Conservation (phyloP, 2,797 vertebrate genomes). For the Notolabrus celidotus region DNA sequence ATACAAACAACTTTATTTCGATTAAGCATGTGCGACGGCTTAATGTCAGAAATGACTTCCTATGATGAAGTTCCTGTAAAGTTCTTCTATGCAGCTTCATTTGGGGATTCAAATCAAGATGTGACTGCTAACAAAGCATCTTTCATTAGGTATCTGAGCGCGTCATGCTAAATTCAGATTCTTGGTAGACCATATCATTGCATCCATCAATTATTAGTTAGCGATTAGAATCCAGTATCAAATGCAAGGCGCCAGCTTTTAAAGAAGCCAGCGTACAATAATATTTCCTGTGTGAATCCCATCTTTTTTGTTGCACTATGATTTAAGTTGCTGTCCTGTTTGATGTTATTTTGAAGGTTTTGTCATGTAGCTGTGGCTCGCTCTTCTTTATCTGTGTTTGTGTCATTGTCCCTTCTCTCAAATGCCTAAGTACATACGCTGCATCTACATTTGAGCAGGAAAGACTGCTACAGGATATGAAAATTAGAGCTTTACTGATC, state of each 20-base stretch:
- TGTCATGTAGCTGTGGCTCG: constrained; percentile 55
- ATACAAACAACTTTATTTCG: background rate
- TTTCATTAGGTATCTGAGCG: background rate
- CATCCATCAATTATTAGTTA: background rate
- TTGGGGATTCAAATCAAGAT: background rate
- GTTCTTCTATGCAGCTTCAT: background rate
- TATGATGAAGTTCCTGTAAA: background rate
- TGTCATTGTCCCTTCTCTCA: constrained; percentile 57
- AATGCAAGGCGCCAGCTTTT: background rate
- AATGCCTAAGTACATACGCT: background rate
- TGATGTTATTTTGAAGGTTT: constrained; percentile 29
- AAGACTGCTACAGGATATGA: background rate
- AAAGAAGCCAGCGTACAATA: constrained; percentile 1
- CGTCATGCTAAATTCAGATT: constrained; percentile 2
- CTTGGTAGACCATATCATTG: constrained; percentile 3
- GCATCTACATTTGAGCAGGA: background rate
- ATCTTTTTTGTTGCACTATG: constrained; percentile 40
- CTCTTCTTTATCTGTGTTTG: constrained; percentile 44
- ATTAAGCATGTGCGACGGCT: background rate
- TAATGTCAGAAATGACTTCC: background rate
- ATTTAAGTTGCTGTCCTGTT: constrained; percentile 58
- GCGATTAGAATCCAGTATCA: background rate
- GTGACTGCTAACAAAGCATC: background rate
- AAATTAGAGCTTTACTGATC: background rate
- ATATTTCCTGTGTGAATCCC: constrained; percentile 18